Conservation (phyloP, 2,113 vertebrate species). For the Cebidichthys violaceus region DNA sequence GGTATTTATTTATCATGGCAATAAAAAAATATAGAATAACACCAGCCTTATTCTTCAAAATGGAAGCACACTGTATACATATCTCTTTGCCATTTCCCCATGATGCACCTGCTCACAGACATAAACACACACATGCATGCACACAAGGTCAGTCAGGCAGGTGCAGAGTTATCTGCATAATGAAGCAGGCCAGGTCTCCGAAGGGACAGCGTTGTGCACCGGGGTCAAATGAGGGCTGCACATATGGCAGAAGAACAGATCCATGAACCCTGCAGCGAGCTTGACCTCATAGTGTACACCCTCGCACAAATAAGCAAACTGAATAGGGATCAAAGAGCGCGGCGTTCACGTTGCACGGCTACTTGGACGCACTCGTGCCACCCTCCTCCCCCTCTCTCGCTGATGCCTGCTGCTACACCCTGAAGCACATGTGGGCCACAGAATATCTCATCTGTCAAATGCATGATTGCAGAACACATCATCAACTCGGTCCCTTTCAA, state of each 20-base stretch:
- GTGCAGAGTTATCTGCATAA: constrained; percentile 81
- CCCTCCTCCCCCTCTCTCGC: constrained; percentile 17
- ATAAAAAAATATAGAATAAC: background rate
- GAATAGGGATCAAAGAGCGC: constrained; percentile 74
- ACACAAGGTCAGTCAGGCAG: constrained; percentile 79
- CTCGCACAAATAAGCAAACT: constrained; percentile 62
- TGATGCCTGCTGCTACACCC: constrained; percentile 69
- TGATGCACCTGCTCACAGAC: constrained; percentile 69
- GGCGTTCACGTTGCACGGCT: constrained; percentile 59
- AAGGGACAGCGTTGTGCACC: constrained; percentile 68
- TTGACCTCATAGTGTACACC: constrained; percentile 64
- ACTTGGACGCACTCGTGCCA: constrained; percentile 32
- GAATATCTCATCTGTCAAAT: constrained; percentile 71
- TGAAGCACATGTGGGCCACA: constrained; percentile 65
- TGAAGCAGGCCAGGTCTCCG: constrained; percentile 75
- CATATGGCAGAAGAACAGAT: constrained; percentile 73
- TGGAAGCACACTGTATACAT: constrained; percentile 34
- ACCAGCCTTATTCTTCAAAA: constrained; percentile 15
- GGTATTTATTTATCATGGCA: constrained; percentile 3
- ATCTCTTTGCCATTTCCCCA: constrained; percentile 31
- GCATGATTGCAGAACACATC: constrained; percentile 55
- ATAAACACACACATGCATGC: constrained; percentile 59
- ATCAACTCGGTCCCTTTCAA: constrained; percentile 39
- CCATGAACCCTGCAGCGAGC: constrained; percentile 64
- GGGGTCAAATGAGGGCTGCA: constrained; percentile 77